Base-by-base conservation (phyloP, 2,113 vertebrate genomes). In the Nicator chloris region DNA sequence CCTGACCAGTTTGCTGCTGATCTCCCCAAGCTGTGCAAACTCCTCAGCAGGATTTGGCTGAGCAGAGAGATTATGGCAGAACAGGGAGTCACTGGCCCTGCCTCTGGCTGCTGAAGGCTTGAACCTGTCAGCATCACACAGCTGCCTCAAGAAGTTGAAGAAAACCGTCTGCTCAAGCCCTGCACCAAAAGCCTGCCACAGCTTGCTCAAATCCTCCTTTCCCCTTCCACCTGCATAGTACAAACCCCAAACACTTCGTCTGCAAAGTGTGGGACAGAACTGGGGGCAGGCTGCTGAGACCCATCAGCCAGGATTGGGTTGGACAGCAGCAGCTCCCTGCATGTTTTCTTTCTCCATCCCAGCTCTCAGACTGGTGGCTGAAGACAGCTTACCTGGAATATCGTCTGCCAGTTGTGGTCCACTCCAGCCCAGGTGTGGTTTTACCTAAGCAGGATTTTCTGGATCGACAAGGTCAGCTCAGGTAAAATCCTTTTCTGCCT, bases 301-400 rank as follows among this genome's bases (percentile, higher is more conserved):
- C 0, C 0, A 64, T 76, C 33, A 65, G 70, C 37, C 1, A 1
- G 63, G 50, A 39, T 50, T 30, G 42, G 47, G 47, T 51, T 75
- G 47, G 42, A 53, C 63, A 83, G 75, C 66, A 66, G 79, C 76
- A 89, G 64, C 50, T 56, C 57, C 17, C 80, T 78, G 31, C 79
- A 40, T 39, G 9, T 69, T 90, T 68, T 83, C 81, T 94, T 60
- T 95, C 61, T 88, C 92, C 66, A 4, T 70, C 90, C 56, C 90
- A 99, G 99, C 98, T 99, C 53, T 98, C 99, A 7, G 99, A 99
- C 42, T 99, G 99, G 99, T 99, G 99, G 99, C 98, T 99, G 97
- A 99, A 99, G 97, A 98, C 98, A 1, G 98, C 99, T 71, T 99
- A 99, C 95, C 97, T 99, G 72, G 99, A 99, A 92, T 99, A 98